These are phyloP conservation scores for Amazona guildingii DNA, from an alignment of 2,113 vertebrate species.

Conservation along the genomic window DNA sequence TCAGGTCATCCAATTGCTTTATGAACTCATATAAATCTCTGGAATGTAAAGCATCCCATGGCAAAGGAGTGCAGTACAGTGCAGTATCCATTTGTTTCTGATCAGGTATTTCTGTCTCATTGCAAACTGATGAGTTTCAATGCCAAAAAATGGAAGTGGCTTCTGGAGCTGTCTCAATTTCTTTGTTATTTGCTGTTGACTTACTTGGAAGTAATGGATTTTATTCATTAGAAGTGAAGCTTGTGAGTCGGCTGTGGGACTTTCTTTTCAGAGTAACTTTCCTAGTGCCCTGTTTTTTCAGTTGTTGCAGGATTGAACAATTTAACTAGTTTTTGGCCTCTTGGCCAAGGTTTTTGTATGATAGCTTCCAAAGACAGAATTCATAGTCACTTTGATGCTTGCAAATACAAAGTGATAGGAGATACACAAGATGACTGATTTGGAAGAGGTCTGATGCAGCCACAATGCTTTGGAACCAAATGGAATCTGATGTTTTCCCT, in stretches of 20 bases:
- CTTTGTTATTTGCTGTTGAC: neutral
- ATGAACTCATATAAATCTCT: neutral
- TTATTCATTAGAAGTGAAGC: neutral
- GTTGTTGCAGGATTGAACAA: neutral
- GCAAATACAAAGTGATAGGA: neutral
- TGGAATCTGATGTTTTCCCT: neutral
- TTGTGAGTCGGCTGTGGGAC: rapidly evolving
- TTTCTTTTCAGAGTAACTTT: neutral
- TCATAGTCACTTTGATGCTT: neutral
- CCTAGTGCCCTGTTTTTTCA: neutral
- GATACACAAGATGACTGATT: neutral
- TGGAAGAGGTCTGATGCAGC: neutral
- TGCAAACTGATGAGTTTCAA: neutral
- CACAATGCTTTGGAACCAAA: neutral
- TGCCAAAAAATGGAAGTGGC: neutral
- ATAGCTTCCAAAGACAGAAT: neutral
- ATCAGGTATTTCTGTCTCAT: neutral
- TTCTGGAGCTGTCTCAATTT: neutral
- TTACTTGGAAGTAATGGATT: neutral
- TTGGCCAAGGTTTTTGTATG: neutral
- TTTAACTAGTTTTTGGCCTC: neutral
- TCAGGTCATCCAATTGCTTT: neutral
- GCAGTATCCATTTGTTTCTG: neutral
- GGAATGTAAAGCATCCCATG: neutral
- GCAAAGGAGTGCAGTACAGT: neutral